Base-by-base conservation (phyloP, 2,113 vertebrate genomes). In the Toxostoma redivivum region DNA sequence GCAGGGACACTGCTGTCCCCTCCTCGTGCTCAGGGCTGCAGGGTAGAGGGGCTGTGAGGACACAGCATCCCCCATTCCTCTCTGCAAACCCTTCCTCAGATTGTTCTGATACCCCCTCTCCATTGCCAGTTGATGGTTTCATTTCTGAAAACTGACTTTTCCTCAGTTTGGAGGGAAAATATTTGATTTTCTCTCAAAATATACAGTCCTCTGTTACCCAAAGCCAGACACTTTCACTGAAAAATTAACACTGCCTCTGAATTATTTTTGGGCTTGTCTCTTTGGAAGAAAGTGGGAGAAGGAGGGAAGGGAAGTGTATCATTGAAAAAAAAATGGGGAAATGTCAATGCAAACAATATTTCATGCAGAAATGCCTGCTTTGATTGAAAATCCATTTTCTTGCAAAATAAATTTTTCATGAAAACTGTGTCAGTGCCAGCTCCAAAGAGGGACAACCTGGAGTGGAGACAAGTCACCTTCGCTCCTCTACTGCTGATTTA, bases 311-410 rank as follows among this genome's bases (percentile, higher is more conserved):
- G 45, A 92, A 81, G 54, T 38, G 88, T 90, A 85, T 80, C 79
- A 48, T 33, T 67, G 57, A 37, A 50, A 81, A 88, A 81, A 81
- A 87, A 85, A 80, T 47, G 2, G 17, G 62, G 45, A 61, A 91
- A 94, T 95, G 91, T 92, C 86, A 94, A 88, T 8, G 35, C 79
- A 93, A 94, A 90, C 64, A 93, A 16, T 88, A 93, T 94, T 90
- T 94, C 78, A 86, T 84, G 86, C 88, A 96, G 77, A 92, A 95
- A 86, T 5, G 72, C 48, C 91, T 81, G 64, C 17, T 92, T 94
- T 88, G 91, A 92, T 91, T 83, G 86, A 94, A 95, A 95, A 94
- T 73, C 85, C 71, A 92, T 96, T 97, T 96, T 90, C 79, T 80
- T 74, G 56, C 47, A 51, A 92, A 88, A 86, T 92, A 94, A 93